These are phyloP conservation scores for Anguilla rostrata DNA, from an alignment of 2,113 vertebrate genomes.

Conservation along the genomic window DNA sequence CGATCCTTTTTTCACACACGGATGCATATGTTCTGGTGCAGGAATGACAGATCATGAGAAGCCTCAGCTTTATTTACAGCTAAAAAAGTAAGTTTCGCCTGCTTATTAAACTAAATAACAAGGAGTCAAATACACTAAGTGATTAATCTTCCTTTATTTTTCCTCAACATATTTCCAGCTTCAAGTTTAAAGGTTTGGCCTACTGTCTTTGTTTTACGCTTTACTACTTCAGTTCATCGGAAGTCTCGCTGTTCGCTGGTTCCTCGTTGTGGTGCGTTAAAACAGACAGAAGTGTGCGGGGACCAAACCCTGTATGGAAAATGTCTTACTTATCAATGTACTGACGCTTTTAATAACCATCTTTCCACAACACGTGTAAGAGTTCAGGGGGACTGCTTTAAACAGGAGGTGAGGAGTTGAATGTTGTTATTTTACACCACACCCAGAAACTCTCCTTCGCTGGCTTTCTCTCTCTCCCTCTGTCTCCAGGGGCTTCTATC, in stretches of 20 bases:
- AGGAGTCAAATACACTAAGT: too few relatives aligned
- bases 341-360: neutral
- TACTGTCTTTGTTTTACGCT: too few relatives aligned
- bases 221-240: too few relatives aligned
- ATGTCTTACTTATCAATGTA: too few relatives aligned
- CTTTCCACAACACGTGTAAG: neutral
- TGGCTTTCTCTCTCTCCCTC: neutral
- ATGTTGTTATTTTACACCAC: conserved; percentile 1
- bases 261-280: too few relatives aligned
- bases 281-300: too few relatives aligned
- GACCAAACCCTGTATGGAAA: too few relatives aligned
- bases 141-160: neutral
- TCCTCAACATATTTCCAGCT: neutral
- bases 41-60: neutral
- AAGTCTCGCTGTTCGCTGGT: too few relatives aligned
- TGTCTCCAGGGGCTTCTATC: neutral
- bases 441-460: neutral
- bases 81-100: neutral
- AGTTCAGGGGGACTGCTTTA: neutral
- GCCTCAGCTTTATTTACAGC: neutral
- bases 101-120: neutral
- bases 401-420: neutral
- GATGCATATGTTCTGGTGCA: neutral
- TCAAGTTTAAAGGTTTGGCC: neutral
- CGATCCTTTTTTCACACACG: neutral